Evolutionary conservation across 2,113 vertebrate species (phyloP).

Genomic region (Erythrocercus mccallii): DNA sequence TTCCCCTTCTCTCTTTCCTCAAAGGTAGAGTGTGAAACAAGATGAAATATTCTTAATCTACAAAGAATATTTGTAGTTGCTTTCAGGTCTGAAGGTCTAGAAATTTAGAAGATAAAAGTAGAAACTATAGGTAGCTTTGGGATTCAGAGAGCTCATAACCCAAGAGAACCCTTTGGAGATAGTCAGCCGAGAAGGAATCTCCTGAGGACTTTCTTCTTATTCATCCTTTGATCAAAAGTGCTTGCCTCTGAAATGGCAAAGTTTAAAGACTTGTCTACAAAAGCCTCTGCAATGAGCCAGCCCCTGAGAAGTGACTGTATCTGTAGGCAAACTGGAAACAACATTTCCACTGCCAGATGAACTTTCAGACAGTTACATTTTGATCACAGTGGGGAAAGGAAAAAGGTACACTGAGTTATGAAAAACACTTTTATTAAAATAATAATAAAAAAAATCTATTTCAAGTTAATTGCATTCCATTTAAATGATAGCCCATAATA

Average conservation of each 20-base stretch:
- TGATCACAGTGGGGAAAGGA: neutral
- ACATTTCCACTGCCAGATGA: conserved; percentile 38
- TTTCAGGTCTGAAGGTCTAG: neutral
- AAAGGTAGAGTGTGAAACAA: fast-evolving
- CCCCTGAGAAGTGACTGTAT: neutral
- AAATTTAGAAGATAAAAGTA: neutral
- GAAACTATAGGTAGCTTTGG: neutral
- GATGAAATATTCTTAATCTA: neutral
- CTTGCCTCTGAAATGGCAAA: conserved; percentile 43
- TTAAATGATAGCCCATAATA: neutral
- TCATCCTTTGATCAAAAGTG: conserved; percentile 14
- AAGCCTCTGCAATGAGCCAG: neutral
- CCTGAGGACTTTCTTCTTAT: neutral
- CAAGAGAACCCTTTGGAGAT: neutral
- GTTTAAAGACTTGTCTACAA: conserved; percentile 37
- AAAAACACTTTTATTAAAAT: conserved; percentile 12
- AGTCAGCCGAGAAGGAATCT: neutral
- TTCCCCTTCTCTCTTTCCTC: neutral
- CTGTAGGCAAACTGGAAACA: conserved; percentile 48
- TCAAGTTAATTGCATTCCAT: neutral
- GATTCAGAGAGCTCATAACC: neutral
- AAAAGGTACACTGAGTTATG: neutral
- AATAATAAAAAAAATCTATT: neutral
- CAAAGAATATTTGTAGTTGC: neutral
- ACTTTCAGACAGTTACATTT: conserved; percentile 16